Evolutionary conservation across 1,140 invertebrate species (phyloP).

Genomic region (Phortica variegata): DNA sequence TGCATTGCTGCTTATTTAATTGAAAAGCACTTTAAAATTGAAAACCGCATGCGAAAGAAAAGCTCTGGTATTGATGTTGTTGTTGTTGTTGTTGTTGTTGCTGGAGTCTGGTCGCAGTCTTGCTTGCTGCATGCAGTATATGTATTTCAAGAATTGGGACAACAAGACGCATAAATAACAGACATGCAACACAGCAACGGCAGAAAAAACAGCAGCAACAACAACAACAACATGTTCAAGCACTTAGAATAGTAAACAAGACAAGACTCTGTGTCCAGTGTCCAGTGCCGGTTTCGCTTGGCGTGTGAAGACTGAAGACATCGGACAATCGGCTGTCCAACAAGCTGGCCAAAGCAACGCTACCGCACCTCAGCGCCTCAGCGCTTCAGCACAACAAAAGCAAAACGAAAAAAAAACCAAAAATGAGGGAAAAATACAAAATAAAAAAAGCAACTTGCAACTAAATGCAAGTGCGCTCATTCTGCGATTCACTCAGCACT

Average conservation of each 20-base stretch:
- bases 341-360: too few relatives aligned
- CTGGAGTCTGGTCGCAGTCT: background rate
- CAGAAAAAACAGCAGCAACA: slow-evolving; percentile 21
- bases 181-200: slow-evolving; percentile 30
- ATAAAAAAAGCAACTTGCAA: slow-evolving; percentile 29
- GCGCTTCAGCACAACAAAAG: too few relatives aligned
- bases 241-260: slow-evolving; percentile 51
- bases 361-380: too few relatives aligned
- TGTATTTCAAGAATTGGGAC: slow-evolving; percentile 43
- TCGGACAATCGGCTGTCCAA: too few relatives aligned
- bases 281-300: too few relatives aligned
- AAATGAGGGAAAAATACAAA: too few relatives aligned
- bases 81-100: background rate
- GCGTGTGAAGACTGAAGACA: too few relatives aligned
- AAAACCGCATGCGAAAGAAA: slow-evolving; percentile 17
- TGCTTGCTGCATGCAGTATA: background rate
- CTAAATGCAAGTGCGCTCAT: slow-evolving; percentile 38
- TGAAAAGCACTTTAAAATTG: slow-evolving; percentile 2
- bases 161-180: slow-evolving; percentile 51
- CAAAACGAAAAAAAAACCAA: too few relatives aligned
- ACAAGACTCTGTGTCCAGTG: too few relatives aligned
- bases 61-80: slow-evolving; percentile 6
- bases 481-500: slow-evolving; percentile 1
- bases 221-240: slow-evolving; percentile 8
- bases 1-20: too few relatives aligned